Conservation (phyloP, 2,888 invertebrate species). For the Tachystola acroxantha region DNA sequence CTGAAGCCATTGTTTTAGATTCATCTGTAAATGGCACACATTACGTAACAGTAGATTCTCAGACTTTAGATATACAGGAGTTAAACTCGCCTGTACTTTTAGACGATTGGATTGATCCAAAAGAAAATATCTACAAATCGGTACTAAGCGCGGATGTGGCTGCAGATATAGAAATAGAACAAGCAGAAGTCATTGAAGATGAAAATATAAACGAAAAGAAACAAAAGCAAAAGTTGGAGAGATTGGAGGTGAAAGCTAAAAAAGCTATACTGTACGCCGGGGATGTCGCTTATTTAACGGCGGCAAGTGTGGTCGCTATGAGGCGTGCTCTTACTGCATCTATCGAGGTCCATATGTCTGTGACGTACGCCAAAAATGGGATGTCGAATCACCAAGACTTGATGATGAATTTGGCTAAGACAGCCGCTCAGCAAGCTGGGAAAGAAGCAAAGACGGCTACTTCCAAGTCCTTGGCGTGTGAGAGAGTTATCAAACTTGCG, state of each 20-base stretch:
- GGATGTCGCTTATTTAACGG: slow-evolving; percentile 67
- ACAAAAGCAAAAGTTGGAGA: slow-evolving; percentile 55
- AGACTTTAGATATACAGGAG: slow-evolving; percentile 47
- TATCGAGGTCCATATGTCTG: slow-evolving; percentile 70
- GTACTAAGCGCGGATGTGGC: slow-evolving; percentile 50
- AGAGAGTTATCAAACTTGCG: slow-evolving; percentile 61
- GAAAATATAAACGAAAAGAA: slow-evolving; percentile 48
- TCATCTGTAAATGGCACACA: slow-evolving; percentile 49
- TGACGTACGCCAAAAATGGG: slow-evolving; percentile 61
- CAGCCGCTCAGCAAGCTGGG: slow-evolving; percentile 70
- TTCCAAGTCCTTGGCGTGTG: slow-evolving; percentile 63
- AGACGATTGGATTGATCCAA: slow-evolving; percentile 58
- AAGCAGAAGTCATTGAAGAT: slow-evolving; percentile 48
- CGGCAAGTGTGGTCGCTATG: slow-evolving; percentile 67
- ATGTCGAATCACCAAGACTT: slow-evolving; percentile 69
- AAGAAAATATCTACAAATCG: slow-evolving; percentile 42
- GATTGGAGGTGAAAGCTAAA: slow-evolving; percentile 62
- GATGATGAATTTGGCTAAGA: slow-evolving; percentile 72
- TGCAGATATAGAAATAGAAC: slow-evolving; percentile 64
- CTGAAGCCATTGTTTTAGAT: slow-evolving; percentile 47
- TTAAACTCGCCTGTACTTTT: slow-evolving; percentile 39
- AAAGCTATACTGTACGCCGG: slow-evolving; percentile 71
- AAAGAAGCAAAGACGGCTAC: slow-evolving; percentile 68
- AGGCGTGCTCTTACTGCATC: slow-evolving; percentile 67
- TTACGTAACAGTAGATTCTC: slow-evolving; percentile 32